phyloP scores from a whole-genome alignment of 2,888 invertebrate species.

The Leuctra nigra region DNA sequence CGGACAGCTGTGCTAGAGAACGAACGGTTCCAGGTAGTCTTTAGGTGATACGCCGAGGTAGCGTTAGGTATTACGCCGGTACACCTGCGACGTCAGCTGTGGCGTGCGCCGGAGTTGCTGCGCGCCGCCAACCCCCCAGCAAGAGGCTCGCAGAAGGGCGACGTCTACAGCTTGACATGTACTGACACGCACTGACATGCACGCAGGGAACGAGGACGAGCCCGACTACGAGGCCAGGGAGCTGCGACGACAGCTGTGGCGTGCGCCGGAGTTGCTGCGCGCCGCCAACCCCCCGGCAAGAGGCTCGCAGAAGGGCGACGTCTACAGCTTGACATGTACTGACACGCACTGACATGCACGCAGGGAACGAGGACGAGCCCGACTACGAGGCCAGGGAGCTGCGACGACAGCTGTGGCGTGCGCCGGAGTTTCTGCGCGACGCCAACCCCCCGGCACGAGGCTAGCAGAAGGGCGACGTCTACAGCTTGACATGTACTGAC shows the following conservation, averaged over 20 bases:
- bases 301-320: slow-evolving; percentile 80
- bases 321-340: too few relatives aligned
- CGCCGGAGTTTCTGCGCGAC: slow-evolving; percentile 65
- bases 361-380: slow-evolving; percentile 54
- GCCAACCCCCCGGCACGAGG: slow-evolving; percentile 54
- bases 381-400: slow-evolving; percentile 66
- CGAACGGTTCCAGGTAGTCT: too few relatives aligned
- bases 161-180: too few relatives aligned
- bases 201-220: slow-evolving; percentile 48
- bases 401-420: slow-evolving; percentile 59
- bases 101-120: slow-evolving; percentile 70
- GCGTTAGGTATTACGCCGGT: too few relatives aligned
- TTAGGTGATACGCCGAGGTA: too few relatives aligned
- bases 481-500: slow-evolving; percentile 77
- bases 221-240: slow-evolving; percentile 45
- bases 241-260: slow-evolving; percentile 56
- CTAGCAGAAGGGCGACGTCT: slow-evolving; percentile 79
- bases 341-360: too few relatives aligned
- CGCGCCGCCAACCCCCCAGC: slow-evolving; percentile 49
- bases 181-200: too few relatives aligned
- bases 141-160: slow-evolving; percentile 77
- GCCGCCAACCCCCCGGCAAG: slow-evolving; percentile 48
- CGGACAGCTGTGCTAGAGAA: too few relatives aligned
- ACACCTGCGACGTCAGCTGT: slow-evolving; percentile 54
- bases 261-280: slow-evolving; percentile 68